These are phyloP conservation scores for Pelusios castaneus DNA, from an alignment of 2,113 vertebrate species.

Conservation along the genomic window DNA sequence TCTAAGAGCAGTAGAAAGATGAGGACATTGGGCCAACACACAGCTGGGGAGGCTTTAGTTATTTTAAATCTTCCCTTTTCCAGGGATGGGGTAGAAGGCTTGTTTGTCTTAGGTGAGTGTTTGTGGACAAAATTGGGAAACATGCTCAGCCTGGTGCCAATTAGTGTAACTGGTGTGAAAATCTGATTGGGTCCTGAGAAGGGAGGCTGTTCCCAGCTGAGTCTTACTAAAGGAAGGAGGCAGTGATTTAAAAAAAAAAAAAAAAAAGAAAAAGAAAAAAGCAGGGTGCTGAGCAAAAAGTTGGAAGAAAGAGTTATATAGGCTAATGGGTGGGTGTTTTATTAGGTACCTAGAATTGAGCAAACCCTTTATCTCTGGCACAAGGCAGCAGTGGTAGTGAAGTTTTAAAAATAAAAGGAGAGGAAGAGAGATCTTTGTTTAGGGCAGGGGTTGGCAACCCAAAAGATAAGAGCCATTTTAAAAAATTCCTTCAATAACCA, in stretches of 20 bases:
- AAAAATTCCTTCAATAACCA: too few relatives aligned
- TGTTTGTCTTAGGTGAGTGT: conserved; percentile 36
- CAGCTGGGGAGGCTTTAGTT: neutral
- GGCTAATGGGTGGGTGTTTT: neutral
- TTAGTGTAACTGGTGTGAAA: conserved; percentile 49
- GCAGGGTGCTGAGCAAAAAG: neutral
- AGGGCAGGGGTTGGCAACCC: too few relatives aligned
- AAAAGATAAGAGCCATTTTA: too few relatives aligned
- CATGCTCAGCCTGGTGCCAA: conserved; percentile 59
- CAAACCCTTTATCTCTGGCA: neutral
- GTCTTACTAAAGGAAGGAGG: neutral
- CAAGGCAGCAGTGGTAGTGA: neutral
- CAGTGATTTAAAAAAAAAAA: neutral
- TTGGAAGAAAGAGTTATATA: neutral
- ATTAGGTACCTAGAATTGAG: neutral
- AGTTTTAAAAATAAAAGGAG: neutral
- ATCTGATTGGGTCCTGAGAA: conserved; percentile 25
- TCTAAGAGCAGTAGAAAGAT: accelerated
- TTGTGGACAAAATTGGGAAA: conserved; percentile 62
- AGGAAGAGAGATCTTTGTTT: accelerated
- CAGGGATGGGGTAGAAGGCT: neutral
- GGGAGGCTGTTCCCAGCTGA: neutral
- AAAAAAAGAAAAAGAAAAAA: neutral
- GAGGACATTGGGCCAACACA: neutral
- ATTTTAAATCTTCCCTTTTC: neutral